Conservation (phyloP, 2,797 vertebrate species). For the Syncerus caffer region DNA sequence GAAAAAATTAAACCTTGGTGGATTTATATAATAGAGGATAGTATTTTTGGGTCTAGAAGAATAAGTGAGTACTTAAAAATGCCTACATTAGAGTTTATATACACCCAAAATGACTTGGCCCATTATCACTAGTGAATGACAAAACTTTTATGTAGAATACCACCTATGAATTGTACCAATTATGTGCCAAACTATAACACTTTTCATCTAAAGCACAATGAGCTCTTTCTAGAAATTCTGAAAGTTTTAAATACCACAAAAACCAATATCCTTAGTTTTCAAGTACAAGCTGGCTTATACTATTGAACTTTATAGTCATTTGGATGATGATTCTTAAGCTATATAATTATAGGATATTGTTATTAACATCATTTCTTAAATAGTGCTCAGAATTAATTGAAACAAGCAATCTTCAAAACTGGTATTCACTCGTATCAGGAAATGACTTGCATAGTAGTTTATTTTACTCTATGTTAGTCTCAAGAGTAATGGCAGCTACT, state of each 20-base stretch:
- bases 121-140: not conserved
- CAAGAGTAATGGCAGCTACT: not conserved
- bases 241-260: not conserved
- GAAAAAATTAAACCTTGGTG: not conserved
- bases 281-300: not conserved
- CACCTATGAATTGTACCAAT: not conserved
- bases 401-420: not conserved
- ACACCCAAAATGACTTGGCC: not conserved
- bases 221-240: not conserved
- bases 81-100: not conserved
- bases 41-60: not conserved
- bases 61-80: slow-evolving; percentile 10
- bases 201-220: not conserved
- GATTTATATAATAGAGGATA: not conserved
- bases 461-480: not conserved
- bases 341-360: not conserved
- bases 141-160: not conserved
- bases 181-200: not conserved
- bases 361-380: slow-evolving; percentile 13
- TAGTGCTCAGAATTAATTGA: slow-evolving; percentile 50
- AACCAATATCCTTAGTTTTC: not conserved
- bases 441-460: not conserved
- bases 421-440: not conserved
- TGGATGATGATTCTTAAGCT: slow-evolving; percentile 36
- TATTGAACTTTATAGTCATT: not conserved